Percentiles rank a stretch among this genome's conserved stretches.
Conservation (phyloP, 2,113 vertebrate genomes). For the Chelonoidis abingdonii region DNA sequence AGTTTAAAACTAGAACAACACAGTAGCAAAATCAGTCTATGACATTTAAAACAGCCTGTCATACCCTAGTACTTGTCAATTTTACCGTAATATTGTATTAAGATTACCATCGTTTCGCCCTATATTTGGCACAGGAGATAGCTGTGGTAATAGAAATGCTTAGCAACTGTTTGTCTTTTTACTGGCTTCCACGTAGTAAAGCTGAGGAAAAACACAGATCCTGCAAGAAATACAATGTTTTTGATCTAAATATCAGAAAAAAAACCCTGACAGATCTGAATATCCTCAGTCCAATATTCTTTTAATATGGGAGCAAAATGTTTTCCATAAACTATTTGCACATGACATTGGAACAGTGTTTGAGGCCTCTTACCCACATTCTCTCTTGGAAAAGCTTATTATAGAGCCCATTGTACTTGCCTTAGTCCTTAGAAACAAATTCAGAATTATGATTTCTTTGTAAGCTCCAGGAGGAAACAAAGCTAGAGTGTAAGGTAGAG, state of each 20-base stretch:
- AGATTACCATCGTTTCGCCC: background rate
- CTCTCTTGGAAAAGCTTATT: background rate
- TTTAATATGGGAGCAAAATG: background rate
- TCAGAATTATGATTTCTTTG: background rate
- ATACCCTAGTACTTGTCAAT: background rate
- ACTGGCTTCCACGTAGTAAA: background rate
- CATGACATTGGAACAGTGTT: background rate
- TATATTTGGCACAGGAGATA: background rate
- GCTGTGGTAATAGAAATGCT: background rate
- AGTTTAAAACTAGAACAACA: background rate
- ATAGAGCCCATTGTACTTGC: background rate
- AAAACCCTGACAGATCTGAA: background rate
- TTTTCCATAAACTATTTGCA: fast-evolving
- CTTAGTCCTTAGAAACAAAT: background rate
- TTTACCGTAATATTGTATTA: background rate
- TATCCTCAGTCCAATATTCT: background rate
- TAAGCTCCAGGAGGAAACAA: background rate
- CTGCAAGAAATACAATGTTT: background rate
- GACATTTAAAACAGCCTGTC: background rate
- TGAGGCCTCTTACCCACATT: background rate
- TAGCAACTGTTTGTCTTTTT: background rate
- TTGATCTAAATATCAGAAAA: background rate
- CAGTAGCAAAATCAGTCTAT: background rate
- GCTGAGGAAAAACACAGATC: background rate
- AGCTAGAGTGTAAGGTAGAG: background rate